Evolutionary conservation across 2,888 invertebrate species (phyloP), one percentile per base, ranked within the genome.

Genomic region (Abrostola tripartita): DNA sequence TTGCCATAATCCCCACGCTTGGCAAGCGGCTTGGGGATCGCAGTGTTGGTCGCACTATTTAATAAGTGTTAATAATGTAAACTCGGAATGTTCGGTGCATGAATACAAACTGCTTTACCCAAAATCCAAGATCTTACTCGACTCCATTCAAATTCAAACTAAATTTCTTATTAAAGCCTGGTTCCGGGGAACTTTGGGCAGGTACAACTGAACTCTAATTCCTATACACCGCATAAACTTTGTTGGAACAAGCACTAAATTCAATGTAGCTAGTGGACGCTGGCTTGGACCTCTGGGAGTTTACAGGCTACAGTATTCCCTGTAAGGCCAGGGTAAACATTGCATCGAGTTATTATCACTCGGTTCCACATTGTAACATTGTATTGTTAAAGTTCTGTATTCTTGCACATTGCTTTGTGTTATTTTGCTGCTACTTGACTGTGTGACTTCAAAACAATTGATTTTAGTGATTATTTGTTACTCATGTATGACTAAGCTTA

Each of bases 211-310:
- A 61, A 49, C 37, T 53, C 36, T 65, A 58, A 68, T 72, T 72
- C 52, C 57, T 49, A 38, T 7, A 53, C 37, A 71, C 49, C 24
- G n/a, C 49, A 68, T 72, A 78, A 77, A 77, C 73, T 78, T 77
- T 54, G 35, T 38, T 37, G 51, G 47, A 73, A 71, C 77, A 73
- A 75, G 70, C 77, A 77, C 71, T 77, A 75, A 78, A 78, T 78
- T 78, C 71, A 73, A 78, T 78, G 76, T 65, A 68, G 52, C 60
- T n/a, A 63, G 68, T 72, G 72, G 68, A 72, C 71, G 68, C 58
- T 35, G 4, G 52, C 49, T 42, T 12, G 50, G 65, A 59, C 50
- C 57, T 71, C 57, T 42, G 71, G 67, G 68, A 72, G 59, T 68
- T 68, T 54, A 56, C 68, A 24, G 44, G 56, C 37, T 49, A 68